These are phyloP conservation scores for Cacatua alba DNA, from an alignment of 2,113 vertebrate genomes.

Conservation along the genomic window DNA sequence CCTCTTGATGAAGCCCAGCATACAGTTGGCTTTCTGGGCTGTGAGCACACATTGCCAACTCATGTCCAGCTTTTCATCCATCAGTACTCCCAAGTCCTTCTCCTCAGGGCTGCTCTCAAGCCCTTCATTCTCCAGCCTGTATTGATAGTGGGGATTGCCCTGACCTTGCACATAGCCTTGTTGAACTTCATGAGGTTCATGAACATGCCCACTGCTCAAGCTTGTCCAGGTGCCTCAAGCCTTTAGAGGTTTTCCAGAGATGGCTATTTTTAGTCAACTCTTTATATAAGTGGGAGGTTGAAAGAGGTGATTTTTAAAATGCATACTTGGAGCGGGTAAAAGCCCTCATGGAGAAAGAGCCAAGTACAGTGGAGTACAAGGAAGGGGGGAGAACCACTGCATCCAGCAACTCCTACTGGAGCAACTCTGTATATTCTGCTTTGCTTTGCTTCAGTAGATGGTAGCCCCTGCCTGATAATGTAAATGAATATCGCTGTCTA, in stretches of 20 bases:
- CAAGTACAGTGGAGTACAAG: not conserved
- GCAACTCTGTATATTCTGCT: not conserved
- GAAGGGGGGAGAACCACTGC: not conserved
- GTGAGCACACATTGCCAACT: not conserved
- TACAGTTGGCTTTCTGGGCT: not conserved
- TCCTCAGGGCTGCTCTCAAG: not conserved
- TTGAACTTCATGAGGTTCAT: not conserved
- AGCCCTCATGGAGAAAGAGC: not conserved
- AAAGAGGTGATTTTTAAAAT: not conserved
- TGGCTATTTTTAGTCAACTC: not conserved
- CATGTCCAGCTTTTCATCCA: not conserved
- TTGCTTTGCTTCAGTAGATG: not conserved
- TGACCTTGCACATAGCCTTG: not conserved
- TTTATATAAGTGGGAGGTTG: not conserved
- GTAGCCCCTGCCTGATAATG: not conserved
- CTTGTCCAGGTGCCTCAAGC: not conserved
- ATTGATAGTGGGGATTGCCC: not conserved
- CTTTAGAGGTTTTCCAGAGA: not conserved
- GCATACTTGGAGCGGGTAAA: fast-evolving
- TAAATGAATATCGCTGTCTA: not conserved
- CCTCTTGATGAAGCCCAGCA: not conserved
- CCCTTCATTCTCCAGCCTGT: not conserved
- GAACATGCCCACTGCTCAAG: not conserved
- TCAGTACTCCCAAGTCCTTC: not conserved
- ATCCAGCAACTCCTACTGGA: not conserved